These are phyloP conservation scores for Coendou prehensilis DNA, from an alignment of 2,797 vertebrate genomes.

Conservation along the genomic window DNA sequence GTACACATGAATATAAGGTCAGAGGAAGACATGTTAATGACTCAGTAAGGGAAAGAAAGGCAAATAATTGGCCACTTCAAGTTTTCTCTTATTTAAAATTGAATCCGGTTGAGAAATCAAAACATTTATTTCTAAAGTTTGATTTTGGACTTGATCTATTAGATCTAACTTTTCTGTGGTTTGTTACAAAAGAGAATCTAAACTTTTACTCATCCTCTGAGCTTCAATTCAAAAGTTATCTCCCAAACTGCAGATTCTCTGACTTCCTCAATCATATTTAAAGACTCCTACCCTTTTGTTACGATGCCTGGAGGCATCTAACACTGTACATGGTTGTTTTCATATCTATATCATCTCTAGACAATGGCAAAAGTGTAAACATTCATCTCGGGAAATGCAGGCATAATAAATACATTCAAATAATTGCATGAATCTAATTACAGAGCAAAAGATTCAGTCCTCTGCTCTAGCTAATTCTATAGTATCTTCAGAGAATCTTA, in stretches of 20 bases:
- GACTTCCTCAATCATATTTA: conserved; percentile 26
- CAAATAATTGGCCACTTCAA: not conserved
- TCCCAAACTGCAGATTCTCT: not conserved
- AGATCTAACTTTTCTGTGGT: conserved; percentile 43
- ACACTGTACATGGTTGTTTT: conserved; percentile 12
- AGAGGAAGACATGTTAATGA: not conserved
- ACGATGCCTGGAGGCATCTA: conserved; percentile 1
- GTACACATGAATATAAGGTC: not conserved
- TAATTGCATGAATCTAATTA: conserved; percentile 68
- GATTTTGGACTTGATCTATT: conserved; percentile 39
- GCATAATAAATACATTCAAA: conserved; percentile 62
- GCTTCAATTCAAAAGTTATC: conserved; percentile 22
- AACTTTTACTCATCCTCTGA: not conserved
- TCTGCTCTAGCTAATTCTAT: conserved; percentile 66
- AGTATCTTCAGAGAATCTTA: conserved; percentile 57
- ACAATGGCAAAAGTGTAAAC: conserved; percentile 65
- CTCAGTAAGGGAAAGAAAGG: not conserved
- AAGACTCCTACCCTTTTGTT: conserved; percentile 7
- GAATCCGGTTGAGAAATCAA: conserved; percentile 43
- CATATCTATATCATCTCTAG: conserved; percentile 8
- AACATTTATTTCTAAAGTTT: conserved; percentile 51
- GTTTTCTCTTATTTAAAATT: conserved; percentile 27
- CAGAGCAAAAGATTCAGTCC: conserved; percentile 49
- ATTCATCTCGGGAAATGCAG: conserved; percentile 59
- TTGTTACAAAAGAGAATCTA: conserved; percentile 59